Base-by-base conservation (phyloP, 2,113 vertebrate genomes). In the Prinia subflava region DNA sequence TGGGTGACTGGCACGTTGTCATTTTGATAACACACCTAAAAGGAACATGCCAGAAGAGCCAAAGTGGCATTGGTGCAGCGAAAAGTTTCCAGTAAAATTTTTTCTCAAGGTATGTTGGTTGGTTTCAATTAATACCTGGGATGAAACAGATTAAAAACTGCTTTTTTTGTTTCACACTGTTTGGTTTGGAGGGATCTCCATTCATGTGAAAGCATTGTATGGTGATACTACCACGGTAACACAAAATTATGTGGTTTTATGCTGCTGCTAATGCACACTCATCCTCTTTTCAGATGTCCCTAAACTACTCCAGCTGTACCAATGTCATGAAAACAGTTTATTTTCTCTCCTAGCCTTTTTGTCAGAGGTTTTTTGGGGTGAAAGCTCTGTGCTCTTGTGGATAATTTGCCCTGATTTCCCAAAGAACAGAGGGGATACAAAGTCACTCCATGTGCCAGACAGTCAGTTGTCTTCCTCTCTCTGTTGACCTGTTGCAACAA, bases 1-100 rank as follows among this genome's bases (percentile, higher is more conserved):
- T 98, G 97, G 95, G 85, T 98, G 98, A 98, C 98, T 98, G 98
- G 97, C 98, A 98, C 97, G 4, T 96, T 98, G 97, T 98, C 98
- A 98, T 97, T 95, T 98, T 96, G 97, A 96, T 97, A 98, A 97
- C 97, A 98, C 98, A 98, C 97, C 97, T 98, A 95, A 95, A 95
- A 92, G 53, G 23, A 88, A 97, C 95, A 97, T 98, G 98, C 96
- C 97, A 97, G 97, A 97, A 96, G 96, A 90, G 96, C 25, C 52
- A 93, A 97, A 97, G 96, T 92, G 91, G 81, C 76, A 95, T 91
- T 93, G 87, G 41, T 96, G 60, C 83, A 83, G 92, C 0, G 7
- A 92, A 95, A 96, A 95, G 91, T 74, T 95, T 94, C 68, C 92
- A 93, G 89, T 95, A 83, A 85, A 95, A 93, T 56, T 64, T 92